A percentile compares a stretch with the other conserved stretches of the same genome.
These are phyloP conservation scores for Lobophora halterata DNA, from an alignment of 2,888 invertebrate genomes.

Conservation along the genomic window DNA sequence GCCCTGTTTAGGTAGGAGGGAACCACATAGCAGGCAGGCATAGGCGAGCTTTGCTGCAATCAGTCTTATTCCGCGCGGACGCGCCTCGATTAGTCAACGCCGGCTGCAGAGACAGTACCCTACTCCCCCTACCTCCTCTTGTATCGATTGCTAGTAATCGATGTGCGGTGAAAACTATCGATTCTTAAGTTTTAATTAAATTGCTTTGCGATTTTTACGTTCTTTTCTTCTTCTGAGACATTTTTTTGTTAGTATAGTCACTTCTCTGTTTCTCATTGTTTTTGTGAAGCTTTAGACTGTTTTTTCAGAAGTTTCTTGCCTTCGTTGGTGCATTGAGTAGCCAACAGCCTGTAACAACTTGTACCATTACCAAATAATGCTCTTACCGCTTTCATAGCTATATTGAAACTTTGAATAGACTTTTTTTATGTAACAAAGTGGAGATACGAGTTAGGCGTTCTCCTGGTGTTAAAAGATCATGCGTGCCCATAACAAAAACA, in stretches of 20 bases:
- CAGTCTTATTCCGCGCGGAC: slow-evolving; percentile 80
- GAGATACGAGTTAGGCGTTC: too few relatives aligned
- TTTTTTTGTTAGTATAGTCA: not conserved
- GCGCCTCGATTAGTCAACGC: slow-evolving; percentile 79
- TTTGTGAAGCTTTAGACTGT: too few relatives aligned
- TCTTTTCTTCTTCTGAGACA: not conserved
- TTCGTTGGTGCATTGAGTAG: too few relatives aligned
- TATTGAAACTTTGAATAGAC: too few relatives aligned
- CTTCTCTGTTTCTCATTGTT: too few relatives aligned
- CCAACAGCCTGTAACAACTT: too few relatives aligned
- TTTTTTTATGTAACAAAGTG: too few relatives aligned
- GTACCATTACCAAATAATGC: too few relatives aligned
- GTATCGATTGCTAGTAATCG: slow-evolving; percentile 75
- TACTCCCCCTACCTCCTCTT: slow-evolving; percentile 58
- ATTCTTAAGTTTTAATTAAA: slow-evolving; percentile 55
- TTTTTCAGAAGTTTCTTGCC: too few relatives aligned
- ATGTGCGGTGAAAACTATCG: slow-evolving; percentile 61
- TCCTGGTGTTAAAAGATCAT: too few relatives aligned
- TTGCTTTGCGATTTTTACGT: slow-evolving; percentile 12
- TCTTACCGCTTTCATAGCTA: too few relatives aligned
- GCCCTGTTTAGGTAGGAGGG: slow-evolving; percentile 59
- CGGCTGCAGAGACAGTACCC: slow-evolving; percentile 74
- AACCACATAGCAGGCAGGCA: slow-evolving; percentile 72
- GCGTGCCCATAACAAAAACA: too few relatives aligned
- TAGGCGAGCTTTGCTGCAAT: slow-evolving; percentile 72